Evolutionary conservation across 2,113 vertebrate species (phyloP).

Genomic region (Labeo rohita): DNA sequence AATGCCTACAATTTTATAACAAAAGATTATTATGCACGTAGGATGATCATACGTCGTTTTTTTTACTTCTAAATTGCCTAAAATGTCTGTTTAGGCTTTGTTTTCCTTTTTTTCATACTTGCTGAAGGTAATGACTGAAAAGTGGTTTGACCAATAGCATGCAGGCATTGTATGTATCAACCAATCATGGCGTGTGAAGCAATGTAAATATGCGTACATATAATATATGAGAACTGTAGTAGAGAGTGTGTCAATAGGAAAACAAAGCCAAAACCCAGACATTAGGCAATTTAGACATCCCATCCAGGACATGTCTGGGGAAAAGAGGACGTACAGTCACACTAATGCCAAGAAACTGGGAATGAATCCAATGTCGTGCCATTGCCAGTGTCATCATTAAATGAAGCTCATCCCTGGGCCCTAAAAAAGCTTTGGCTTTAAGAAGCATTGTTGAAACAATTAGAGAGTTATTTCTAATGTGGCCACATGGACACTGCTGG

Average conservation of each 20-base stretch:
- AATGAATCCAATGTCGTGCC: neutral
- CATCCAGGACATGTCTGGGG: neutral
- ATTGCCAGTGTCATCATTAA: neutral
- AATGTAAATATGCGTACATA: neutral
- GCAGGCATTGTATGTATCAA: neutral
- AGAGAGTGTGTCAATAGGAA: neutral
- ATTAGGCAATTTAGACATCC: neutral
- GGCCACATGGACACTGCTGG: neutral
- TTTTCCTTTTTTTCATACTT: neutral
- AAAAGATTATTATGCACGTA: neutral
- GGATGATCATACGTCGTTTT: too few species aligned
- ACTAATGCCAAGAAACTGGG: neutral
- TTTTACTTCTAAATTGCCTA: neutral
- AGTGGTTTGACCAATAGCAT: neutral
- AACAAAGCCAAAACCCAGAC: neutral
- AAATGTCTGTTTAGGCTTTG: too few species aligned
- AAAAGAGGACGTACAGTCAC: neutral
- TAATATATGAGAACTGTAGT: neutral
- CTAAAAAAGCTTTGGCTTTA: neutral
- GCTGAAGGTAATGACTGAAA: too few species aligned
- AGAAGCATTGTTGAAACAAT: conserved; percentile 4
- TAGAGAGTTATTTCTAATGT: conserved; percentile 8
- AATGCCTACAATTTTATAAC: neutral
- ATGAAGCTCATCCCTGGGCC: neutral
- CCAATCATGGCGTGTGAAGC: neutral